A percentile compares a stretch with the other conserved stretches of the same genome.
phyloP scores from a whole-genome alignment of 1,140 invertebrate species.

The Melipona quadrifasciata region DNA sequence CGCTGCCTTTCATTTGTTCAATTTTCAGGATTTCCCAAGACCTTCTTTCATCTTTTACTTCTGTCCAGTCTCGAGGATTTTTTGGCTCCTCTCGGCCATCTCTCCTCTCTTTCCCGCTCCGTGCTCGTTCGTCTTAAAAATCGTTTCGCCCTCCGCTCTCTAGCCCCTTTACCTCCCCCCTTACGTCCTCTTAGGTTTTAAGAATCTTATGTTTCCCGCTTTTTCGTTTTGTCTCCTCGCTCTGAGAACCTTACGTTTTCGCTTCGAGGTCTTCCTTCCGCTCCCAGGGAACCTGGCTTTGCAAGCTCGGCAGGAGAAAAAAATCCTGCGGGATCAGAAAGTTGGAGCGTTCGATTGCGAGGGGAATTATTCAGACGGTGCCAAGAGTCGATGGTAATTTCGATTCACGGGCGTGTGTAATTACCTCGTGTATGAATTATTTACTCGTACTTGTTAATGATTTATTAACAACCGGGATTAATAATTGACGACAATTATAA shows the following conservation, averaged over 20 bases:
- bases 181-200: neutral
- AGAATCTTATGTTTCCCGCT: neutral
- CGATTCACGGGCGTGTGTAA: too few species aligned
- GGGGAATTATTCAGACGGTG: neutral
- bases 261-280: neutral
- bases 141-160: neutral
- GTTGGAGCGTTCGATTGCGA: neutral
- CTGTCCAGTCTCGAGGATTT: conserved; percentile 32
- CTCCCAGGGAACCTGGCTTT: neutral
- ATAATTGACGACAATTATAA: too few species aligned
- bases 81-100: neutral
- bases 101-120: neutral
- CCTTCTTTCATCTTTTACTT: conserved; percentile 30
- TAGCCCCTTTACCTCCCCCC: neutral
- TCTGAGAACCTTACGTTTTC: neutral
- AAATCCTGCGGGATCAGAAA: neutral
- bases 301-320: neutral
- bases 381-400: too few species aligned
- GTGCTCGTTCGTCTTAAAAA: neutral
- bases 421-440: too few species aligned
- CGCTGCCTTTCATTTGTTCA: conserved; percentile 19
- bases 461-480: too few species aligned
- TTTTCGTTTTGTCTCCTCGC: neutral
- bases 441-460: too few species aligned
- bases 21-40: conserved; percentile 37